Evolutionary conservation across 2,797 vertebrate species (phyloP), one percentile per base, ranked within the genome.

Genomic region (Sebastiscus albofasciatus): DNA sequence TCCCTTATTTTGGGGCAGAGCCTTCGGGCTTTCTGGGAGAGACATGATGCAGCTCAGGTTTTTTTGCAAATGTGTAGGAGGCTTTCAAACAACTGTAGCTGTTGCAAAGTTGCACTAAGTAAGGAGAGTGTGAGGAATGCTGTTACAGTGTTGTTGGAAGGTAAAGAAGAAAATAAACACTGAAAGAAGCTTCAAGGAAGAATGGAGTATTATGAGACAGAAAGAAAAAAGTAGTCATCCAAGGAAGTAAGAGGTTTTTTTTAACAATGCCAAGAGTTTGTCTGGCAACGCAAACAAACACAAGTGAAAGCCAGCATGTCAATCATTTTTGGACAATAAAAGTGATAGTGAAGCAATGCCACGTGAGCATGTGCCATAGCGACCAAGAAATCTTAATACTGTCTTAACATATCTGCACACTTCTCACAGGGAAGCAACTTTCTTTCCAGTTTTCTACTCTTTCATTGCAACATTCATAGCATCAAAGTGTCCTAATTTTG

Each of bases 21-120:
- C 33, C 59, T 67, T 74, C 9, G 1, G 72, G 67, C 34, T 77
- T 79, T 89, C 67, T 68, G 75, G 78, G 55, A 82, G 64, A 86
- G 74, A 81, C 70, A 89, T 79, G 77, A 87, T 84, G 88, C 77
- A 85, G 81, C 81, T 70, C 55, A 67, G 79, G 75, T 78, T 77
- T 24, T 24, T 77, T 77, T 84, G 67, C 54, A 66, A 72, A 88
- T 54, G 46, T 82, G 75, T 79, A 61, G 85, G 87, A 87, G 77
- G 75, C 66, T 82, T 88, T 88, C 71, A 87, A 86, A 83, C 72
- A 85, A 73, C 24, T 81, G 79, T 76, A 65, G 81, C 62, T 26
- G 73, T 52, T 52, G 52, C 68, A 66, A 60, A 75, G 75, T 34
- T 54, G 33, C 34, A 74, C 54, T 6, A 59, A 77, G 77, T 26